Base-by-base conservation (phyloP, 2,113 vertebrate species). In the Lepus americanus region DNA sequence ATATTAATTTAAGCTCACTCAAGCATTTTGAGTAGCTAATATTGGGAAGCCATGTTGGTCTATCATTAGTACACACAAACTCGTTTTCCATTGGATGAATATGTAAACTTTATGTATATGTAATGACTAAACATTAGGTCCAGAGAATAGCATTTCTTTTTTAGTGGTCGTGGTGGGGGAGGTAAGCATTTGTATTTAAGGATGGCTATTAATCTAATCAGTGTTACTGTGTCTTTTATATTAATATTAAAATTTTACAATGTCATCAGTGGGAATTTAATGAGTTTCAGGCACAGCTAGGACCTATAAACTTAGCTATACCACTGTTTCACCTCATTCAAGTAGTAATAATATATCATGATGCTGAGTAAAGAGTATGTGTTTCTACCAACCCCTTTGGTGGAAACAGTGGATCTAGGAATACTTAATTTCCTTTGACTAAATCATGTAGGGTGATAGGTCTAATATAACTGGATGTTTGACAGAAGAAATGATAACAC, bases 381-480 rank as follows among this genome's bases (percentile, higher is more conserved):
- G 12, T 44, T 86, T 51, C 23, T 51, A n/a, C 25, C 17, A 90
- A 19, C 67, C 17, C 85, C n/a, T n/a, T 89, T 85, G 49, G 59
- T 22, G 5, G 95, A 94, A 89, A 14, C 61, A 73, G 74, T 74
- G n/a, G 55, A 89, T 31, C 16, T 25, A 67, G 55, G 17, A 13
- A 33, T 49, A 25, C 27, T 3, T 91, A 70, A 69, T 76, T 94
- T 95, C 31, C 77, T 87, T 85, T 73, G 90, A 51, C 12, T 87
- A 74, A 88, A 74, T 66, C 7, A 63, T 16, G 27, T 70, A 36
- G 14, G 19, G 20, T 63, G 49, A 74, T 78, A 87, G 61, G 49
- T 85, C 29, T 4, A 23, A 74, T 80, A 44, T 72, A 74, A 69
- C 5, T 83, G 67, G 79, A 80, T 80, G 22, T 83, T 93, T 74